Evolutionary conservation across 2,797 vertebrate genomes (phyloP).

Genomic region (Margarornis squamiger): DNA sequence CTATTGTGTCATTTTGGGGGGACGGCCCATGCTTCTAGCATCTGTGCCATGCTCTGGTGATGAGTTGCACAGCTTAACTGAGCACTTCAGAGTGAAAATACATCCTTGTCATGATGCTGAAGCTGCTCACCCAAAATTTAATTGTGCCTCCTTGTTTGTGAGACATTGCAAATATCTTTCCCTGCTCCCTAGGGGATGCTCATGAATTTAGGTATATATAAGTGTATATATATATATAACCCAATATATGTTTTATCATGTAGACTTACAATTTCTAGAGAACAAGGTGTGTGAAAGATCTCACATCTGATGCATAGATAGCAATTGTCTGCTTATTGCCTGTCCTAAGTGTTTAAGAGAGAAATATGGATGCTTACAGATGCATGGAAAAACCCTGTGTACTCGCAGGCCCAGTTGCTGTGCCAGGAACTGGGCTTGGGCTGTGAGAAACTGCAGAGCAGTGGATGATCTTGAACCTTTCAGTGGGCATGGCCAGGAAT

Average conservation of each 20-base stretch:
- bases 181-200: not conserved
- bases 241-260: not conserved
- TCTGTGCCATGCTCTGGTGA: fast-evolving
- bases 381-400: not conserved
- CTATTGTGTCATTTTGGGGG: not conserved
- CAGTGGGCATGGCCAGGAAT: fast-evolving
- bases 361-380: not conserved
- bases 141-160: not conserved
- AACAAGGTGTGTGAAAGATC: not conserved
- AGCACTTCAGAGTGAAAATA: not conserved
- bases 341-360: not conserved
- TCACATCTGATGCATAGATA: no score
- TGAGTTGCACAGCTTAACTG: not conserved
- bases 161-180: not conserved
- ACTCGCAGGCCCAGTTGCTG: not conserved
- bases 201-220: not conserved
- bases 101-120: not conserved
- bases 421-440: not conserved
- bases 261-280: not conserved
- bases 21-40: not conserved
- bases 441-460: not conserved
- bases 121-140: not conserved
- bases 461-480: not conserved
- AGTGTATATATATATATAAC: not conserved
- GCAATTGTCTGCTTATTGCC: not conserved